Evolutionary conservation across 2,888 invertebrate genomes (phyloP).

Genomic region (Drosophila neutralis): DNA sequence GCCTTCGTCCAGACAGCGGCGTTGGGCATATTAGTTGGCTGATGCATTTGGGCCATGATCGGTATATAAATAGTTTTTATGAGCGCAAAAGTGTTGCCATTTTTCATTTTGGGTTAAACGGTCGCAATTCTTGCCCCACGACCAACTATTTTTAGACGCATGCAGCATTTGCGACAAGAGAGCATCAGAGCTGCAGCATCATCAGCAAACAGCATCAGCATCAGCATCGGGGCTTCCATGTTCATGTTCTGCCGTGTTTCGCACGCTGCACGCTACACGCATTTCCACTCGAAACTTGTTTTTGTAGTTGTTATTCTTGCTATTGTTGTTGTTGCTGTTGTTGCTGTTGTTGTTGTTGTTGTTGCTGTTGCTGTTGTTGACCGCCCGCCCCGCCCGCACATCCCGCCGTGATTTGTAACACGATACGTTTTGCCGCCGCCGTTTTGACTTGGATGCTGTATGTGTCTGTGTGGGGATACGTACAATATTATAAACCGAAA

Average conservation of each 20-base stretch:
- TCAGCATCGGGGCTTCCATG: conserved; percentile 54
- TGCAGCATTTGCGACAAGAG: conserved; percentile 52
- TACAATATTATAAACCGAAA: conserved; percentile 30
- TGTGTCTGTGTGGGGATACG: conserved; percentile 25
- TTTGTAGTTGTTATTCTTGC: conserved; percentile 34
- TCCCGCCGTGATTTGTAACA: conserved; percentile 76
- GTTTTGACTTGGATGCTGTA: conserved; percentile 50
- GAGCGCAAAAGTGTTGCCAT: conserved; percentile 80
- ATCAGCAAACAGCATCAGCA: conserved; percentile 16
- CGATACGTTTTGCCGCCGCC: conserved; percentile 76
- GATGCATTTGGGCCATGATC: conserved; percentile 29
- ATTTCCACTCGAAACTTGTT: conserved; percentile 80
- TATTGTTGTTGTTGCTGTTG: not conserved
- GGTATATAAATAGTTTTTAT: conserved; percentile 75
- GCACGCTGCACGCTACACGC: conserved; percentile 80
- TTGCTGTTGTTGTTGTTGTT: conserved; percentile 62
- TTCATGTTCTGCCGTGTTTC: conserved; percentile 77
- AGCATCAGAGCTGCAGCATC: conserved; percentile 21
- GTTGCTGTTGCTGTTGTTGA: conserved; percentile 24
- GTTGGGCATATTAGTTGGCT: conserved; percentile 62
- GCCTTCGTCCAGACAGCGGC: conserved; percentile 54
- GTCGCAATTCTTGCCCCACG: conserved; percentile 15
- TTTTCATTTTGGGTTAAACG: conserved; percentile 69
- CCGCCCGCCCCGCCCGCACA: conserved; percentile 48
- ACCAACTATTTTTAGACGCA: conserved; percentile 67